phyloP scores from a whole-genome alignment of 1,140 invertebrate genomes.

The Calephelis nemesis region DNA sequence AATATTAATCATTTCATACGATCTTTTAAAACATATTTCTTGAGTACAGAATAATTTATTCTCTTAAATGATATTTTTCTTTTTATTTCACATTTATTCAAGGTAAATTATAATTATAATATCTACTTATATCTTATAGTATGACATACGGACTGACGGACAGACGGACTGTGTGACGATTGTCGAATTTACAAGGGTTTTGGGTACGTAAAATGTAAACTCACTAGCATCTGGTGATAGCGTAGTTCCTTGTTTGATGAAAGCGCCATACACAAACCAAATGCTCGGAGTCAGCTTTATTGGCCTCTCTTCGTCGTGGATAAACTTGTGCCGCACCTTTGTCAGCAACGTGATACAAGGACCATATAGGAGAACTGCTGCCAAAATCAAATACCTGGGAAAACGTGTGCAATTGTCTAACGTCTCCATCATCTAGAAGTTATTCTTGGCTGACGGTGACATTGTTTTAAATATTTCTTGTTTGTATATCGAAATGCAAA shows the following conservation, averaged over 20 bases:
- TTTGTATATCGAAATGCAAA: too few species aligned
- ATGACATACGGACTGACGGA: too few species aligned
- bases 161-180: too few species aligned
- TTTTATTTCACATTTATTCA: too few species aligned
- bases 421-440: background rate
- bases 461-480: too few species aligned
- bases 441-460: background rate
- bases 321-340: constrained; percentile 80
- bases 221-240: constrained; percentile 88
- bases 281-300: constrained; percentile 85
- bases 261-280: constrained; percentile 93
- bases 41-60: too few species aligned
- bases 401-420: background rate
- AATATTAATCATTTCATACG: background rate
- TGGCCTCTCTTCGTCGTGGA: constrained; percentile 77
- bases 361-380: constrained; percentile 85
- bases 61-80: too few species aligned
- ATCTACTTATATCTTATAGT: too few species aligned
- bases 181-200: background rate
- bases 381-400: constrained; percentile 81
- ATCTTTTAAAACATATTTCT: background rate
- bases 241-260: constrained; percentile 92
- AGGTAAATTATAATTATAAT: too few species aligned
- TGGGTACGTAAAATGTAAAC: constrained; percentile 25
- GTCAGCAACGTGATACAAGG: constrained; percentile 89